These are phyloP conservation scores for Melanocharis versteri DNA, from an alignment of 2,113 vertebrate genomes.

Conservation along the genomic window DNA sequence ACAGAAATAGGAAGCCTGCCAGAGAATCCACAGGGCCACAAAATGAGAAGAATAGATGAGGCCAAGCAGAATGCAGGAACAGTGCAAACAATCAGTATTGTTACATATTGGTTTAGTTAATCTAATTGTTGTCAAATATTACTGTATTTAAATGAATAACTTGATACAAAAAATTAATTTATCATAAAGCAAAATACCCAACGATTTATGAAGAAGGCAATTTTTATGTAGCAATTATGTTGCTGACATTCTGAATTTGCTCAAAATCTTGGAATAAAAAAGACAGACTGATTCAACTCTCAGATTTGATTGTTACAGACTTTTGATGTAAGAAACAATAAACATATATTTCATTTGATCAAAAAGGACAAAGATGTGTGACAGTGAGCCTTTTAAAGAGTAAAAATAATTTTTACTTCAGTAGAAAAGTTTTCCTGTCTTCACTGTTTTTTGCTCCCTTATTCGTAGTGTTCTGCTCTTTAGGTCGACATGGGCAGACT, in stretches of 20 bases:
- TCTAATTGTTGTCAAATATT: background rate
- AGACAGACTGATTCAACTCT: rapidly evolving
- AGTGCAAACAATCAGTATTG: background rate
- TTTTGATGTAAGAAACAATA: background rate
- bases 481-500: background rate
- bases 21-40: background rate
- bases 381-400: background rate
- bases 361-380: background rate
- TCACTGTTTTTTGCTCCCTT: background rate
- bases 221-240: background rate
- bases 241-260: background rate
- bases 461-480: background rate
- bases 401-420: background rate
- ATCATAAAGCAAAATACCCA: background rate
- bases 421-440: background rate
- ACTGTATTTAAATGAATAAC: background rate
- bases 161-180: background rate
- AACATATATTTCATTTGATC: background rate
- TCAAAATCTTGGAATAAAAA: background rate
- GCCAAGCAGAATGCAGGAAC: background rate
- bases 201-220: background rate
- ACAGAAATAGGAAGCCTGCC: background rate
- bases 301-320: background rate
- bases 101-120: background rate
- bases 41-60: background rate